These are phyloP conservation scores for Pipistrellus nathusii DNA, from an alignment of 2,797 vertebrate species.

Conservation along the genomic window DNA sequence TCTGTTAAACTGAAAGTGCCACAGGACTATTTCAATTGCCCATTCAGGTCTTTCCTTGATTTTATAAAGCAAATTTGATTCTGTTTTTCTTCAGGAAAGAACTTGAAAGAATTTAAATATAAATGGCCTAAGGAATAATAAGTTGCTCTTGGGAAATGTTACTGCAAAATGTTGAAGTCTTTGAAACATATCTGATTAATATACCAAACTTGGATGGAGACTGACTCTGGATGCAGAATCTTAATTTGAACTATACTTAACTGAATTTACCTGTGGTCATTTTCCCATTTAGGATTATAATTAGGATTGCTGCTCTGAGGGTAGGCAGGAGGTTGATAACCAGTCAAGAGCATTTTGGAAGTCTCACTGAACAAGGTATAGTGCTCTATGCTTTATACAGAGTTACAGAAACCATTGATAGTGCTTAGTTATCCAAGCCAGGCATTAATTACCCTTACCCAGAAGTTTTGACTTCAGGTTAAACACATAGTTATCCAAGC, in stretches of 20 bases:
- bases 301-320: background rate
- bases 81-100: slow-evolving; percentile 39
- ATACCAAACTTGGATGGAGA: background rate
- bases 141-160: slow-evolving; percentile 37
- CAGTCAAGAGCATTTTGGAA: background rate
- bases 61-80: slow-evolving; percentile 53
- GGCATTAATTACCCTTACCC: too few species aligned
- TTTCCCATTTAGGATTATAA: slow-evolving; percentile 41
- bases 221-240: background rate
- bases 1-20: background rate
- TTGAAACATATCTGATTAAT: slow-evolving; percentile 49
- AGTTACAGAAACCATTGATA: background rate
- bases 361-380: background rate
- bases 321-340: background rate
- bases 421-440: too few species aligned
- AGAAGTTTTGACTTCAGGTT: too few species aligned
- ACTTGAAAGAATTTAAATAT: slow-evolving; percentile 46
- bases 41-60: slow-evolving; percentile 21
- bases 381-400: background rate
- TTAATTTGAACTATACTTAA: slow-evolving; percentile 20
- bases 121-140: slow-evolving; percentile 35
- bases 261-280: background rate
- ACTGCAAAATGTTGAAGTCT: slow-evolving; percentile 21
- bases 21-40: background rate
- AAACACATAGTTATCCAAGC: too few species aligned